Evolutionary conservation across 1,140 invertebrate genomes (phyloP).

Genomic region (Temnothorax nylanderi): DNA sequence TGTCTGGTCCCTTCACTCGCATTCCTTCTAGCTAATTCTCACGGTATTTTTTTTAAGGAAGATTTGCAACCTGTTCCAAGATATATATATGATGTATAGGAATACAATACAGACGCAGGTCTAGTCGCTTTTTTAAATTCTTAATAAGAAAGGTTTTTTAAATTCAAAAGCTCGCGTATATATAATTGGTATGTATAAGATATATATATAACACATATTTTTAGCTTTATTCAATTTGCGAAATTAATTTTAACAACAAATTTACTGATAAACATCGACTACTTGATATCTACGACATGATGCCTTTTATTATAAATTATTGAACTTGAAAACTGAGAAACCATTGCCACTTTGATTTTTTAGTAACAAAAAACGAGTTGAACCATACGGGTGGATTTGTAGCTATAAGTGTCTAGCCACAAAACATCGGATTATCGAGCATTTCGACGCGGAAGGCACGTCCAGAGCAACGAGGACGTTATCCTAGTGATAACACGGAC

Average conservation of each 20-base stretch:
- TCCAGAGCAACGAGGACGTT: constrained; percentile 34
- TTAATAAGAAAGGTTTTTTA: no score
- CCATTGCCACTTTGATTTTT: neutral
- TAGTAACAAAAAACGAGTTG: constrained; percentile 9
- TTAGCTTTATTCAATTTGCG: neutral
- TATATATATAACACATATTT: neutral
- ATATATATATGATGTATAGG: no score
- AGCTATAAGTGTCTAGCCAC: neutral
- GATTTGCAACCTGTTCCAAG: neutral
- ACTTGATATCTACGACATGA: no score
- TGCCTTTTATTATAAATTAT: neutral
- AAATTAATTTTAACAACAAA: neutral
- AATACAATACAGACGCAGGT: no score
- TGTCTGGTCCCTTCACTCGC: neutral
- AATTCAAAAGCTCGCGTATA: neutral
- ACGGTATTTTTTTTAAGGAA: neutral
- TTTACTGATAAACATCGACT: neutral
- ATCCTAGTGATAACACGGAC: constrained; percentile 26
- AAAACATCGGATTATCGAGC: constrained; percentile 28
- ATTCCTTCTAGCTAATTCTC: neutral
- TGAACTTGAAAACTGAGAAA: neutral
- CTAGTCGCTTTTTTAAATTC: no score
- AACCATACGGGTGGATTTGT: neutral
- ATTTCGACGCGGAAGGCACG: constrained; percentile 49
- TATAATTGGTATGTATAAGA: neutral